A percentile compares a stretch with the other conserved stretches of the same genome.
These are phyloP conservation scores for Cladopsammia gracilis DNA, from an alignment of 64 coral and sea anemone species.

Conservation along the genomic window DNA sequence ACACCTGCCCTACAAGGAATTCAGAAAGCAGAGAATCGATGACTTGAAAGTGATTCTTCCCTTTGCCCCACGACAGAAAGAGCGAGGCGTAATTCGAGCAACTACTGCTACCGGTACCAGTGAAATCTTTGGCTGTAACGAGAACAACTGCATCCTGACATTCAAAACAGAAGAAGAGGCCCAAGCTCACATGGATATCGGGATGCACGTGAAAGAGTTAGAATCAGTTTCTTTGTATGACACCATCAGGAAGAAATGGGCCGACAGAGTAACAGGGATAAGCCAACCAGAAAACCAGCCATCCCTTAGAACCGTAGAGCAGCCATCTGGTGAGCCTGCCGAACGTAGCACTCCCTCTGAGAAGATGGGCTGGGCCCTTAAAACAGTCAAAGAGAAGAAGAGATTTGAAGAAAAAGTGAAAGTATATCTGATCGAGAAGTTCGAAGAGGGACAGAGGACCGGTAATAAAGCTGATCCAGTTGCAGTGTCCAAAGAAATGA, in stretches of 20 bases:
- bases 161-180: neutral
- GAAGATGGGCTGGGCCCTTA: slow-evolving; percentile 24
- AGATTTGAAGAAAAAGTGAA: slow-evolving; percentile 37
- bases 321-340: neutral
- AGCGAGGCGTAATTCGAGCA: too few species aligned
- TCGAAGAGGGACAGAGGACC: slow-evolving; percentile 41
- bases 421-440: slow-evolving; percentile 45
- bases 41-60: too few species aligned
- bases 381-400: slow-evolving; percentile 11
- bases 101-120: too few species aligned
- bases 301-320: neutral
- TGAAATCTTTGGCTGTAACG: too few species aligned
- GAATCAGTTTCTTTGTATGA: slow-evolving; percentile 56
- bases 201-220: slow-evolving; percentile 27
- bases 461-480: slow-evolving; percentile 64
- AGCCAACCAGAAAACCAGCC: neutral
- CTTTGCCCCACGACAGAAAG: too few species aligned
- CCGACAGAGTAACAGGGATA: slow-evolving; percentile 42
- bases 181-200: slow-evolving; percentile 62
- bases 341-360: neutral
- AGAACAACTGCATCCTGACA: too few species aligned
- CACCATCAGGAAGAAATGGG: slow-evolving; percentile 54
- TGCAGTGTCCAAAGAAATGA: slow-evolving; percentile 71
- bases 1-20: too few species aligned
- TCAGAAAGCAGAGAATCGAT: too few species aligned